Percentiles rank a stretch among this genome's conserved stretches.
Evolutionary conservation across 2,888 invertebrate genomes (phyloP).

Genomic region (Philopedon plagiatum): DNA sequence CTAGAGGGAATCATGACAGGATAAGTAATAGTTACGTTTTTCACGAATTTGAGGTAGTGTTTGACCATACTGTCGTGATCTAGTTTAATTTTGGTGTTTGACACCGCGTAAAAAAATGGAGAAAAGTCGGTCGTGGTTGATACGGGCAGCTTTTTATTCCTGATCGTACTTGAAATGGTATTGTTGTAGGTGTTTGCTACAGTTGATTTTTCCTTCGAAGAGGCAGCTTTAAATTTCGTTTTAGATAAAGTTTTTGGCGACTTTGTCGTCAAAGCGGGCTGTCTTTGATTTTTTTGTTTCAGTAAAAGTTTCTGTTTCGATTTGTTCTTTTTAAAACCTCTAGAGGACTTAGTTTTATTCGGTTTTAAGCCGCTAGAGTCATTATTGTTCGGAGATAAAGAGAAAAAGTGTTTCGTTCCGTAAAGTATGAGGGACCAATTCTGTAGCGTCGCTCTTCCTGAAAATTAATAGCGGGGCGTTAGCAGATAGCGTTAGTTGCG

Average conservation of each 20-base stretch:
- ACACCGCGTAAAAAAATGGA: conserved; percentile 64
- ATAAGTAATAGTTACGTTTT: conserved; percentile 74
- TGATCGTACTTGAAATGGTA: conserved; percentile 54
- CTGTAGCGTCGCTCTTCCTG: conserved; percentile 91
- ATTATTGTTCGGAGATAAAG: conserved; percentile 57
- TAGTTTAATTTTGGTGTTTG: conserved; percentile 62
- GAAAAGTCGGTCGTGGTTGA: conserved; percentile 60
- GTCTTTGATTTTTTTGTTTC: conserved; percentile 52
- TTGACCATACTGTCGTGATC: conserved; percentile 60
- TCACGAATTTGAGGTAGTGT: conserved; percentile 60
- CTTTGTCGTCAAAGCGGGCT: conserved; percentile 55
- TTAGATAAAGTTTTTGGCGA: conserved; percentile 54
- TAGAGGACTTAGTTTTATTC: conserved; percentile 70
- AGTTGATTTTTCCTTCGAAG: conserved; percentile 45
- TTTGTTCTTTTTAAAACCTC: conserved; percentile 69
- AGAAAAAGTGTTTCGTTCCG: conserved; percentile 80
- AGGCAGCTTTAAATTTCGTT: conserved; percentile 59
- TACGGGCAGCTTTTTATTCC: conserved; percentile 53
- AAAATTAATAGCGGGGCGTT: conserved; percentile 57
- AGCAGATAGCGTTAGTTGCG: conserved; percentile 23
- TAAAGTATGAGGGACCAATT: conserved; percentile 95
- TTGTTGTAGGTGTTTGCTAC: conserved; percentile 48
- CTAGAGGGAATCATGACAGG: conserved; percentile 75
- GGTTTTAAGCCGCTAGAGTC: conserved; percentile 57
- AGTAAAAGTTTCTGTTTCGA: conserved; percentile 61